Percentiles rank a stretch among this genome's conserved stretches.
These are phyloP conservation scores for Ophion ventricosus DNA, from an alignment of 2,888 invertebrate genomes.

Conservation along the genomic window DNA sequence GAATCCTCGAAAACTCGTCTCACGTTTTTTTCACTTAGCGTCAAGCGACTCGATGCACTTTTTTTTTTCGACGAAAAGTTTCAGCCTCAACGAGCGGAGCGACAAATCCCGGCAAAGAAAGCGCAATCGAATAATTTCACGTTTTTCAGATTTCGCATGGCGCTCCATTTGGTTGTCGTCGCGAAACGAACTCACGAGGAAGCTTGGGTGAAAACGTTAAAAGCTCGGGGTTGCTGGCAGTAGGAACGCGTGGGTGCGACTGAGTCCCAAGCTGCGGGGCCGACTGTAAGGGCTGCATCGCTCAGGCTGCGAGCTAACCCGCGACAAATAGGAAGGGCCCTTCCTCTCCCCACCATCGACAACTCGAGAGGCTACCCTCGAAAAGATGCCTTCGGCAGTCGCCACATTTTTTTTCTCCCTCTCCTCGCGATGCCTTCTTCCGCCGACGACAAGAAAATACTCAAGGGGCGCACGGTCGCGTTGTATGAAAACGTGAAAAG, in stretches of 20 bases:
- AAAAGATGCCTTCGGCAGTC: conserved; percentile 44
- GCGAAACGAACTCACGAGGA: conserved; percentile 4
- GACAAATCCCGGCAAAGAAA: not conserved
- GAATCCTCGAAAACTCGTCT: too few relatives aligned
- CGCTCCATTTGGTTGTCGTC: not conserved
- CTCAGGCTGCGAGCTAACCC: conserved; percentile 32
- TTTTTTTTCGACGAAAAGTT: too few relatives aligned
- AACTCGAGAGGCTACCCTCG: conserved; percentile 29
- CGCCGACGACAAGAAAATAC: conserved; percentile 40
- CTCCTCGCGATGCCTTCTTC: conserved; percentile 26
- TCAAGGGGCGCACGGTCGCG: conserved; percentile 53
- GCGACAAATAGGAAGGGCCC: conserved; percentile 55
- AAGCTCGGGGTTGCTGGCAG: conserved; percentile 65
- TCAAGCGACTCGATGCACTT: too few relatives aligned
- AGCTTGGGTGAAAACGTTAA: conserved; percentile 50
- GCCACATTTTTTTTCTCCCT: conserved; percentile 9
- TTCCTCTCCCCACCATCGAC: conserved; percentile 61
- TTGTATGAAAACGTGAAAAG: conserved; percentile 27
- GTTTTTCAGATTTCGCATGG: not conserved
- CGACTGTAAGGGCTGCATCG: conserved; percentile 59
- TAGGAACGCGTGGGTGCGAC: conserved; percentile 76
- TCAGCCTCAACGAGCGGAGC: not conserved
- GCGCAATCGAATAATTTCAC: not conserved
- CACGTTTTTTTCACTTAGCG: too few relatives aligned
- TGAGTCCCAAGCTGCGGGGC: conserved; percentile 57